Conservation (phyloP, 1,140 invertebrate genomes). For the Chelonus insularis region DNA sequence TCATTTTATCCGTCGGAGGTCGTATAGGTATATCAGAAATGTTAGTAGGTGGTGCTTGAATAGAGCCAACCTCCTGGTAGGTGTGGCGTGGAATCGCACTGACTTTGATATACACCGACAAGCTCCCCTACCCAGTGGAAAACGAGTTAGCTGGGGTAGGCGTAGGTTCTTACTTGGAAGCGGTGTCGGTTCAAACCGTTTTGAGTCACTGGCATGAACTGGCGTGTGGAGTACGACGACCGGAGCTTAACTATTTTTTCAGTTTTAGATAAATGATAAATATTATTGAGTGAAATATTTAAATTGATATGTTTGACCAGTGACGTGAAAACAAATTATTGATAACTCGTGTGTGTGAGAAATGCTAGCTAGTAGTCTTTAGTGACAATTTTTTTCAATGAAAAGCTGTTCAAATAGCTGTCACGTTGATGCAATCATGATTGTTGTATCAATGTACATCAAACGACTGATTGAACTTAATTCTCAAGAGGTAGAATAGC, state of each 20-base stretch:
- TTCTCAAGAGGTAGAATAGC: too few relatives aligned
- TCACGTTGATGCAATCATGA: too few relatives aligned
- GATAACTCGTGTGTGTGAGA: too few relatives aligned
- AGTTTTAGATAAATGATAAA: neutral
- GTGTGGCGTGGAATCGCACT: slow-evolving; percentile 22
- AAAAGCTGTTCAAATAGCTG: too few relatives aligned
- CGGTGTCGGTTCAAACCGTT: slow-evolving; percentile 50
- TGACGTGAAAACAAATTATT: too few relatives aligned
- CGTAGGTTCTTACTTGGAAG: slow-evolving; percentile 39
- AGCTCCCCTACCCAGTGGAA: slow-evolving; percentile 11
- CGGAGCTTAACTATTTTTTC: slow-evolving; percentile 21
- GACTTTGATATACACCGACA: slow-evolving; percentile 38
- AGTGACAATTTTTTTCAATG: too few relatives aligned
- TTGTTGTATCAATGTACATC: too few relatives aligned
- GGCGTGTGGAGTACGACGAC: slow-evolving; percentile 34
- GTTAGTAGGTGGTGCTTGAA: slow-evolving; percentile 19
- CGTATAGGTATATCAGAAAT: slow-evolving; percentile 23
- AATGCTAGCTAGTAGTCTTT: too few relatives aligned
- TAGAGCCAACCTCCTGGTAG: slow-evolving; percentile 15
- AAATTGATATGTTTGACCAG: neutral
- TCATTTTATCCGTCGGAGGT: slow-evolving; percentile 49
- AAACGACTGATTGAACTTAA: too few relatives aligned
- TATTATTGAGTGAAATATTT: neutral
- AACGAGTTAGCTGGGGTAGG: slow-evolving; percentile 30
- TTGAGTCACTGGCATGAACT: slow-evolving; percentile 54